Conservation (phyloP, 2,797 vertebrate genomes). For the Artibeus jamaicensis region DNA sequence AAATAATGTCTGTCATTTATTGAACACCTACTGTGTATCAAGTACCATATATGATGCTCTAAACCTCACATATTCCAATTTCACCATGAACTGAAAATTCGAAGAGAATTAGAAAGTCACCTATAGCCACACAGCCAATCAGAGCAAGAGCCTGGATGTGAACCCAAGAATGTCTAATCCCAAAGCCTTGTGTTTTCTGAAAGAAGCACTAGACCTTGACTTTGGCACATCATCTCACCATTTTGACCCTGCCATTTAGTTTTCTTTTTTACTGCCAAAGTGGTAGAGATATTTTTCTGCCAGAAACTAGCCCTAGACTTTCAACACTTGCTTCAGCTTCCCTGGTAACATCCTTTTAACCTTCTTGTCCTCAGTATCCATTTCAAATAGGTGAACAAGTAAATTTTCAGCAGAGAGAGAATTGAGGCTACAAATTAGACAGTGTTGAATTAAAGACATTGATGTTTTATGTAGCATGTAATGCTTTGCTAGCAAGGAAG, state of each 20-base stretch:
- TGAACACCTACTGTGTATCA: neutral
- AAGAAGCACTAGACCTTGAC: neutral
- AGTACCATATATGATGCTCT: neutral
- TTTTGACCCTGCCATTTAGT: neutral
- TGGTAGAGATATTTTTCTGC: neutral
- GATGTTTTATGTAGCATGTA: neutral
- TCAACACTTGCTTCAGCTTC: neutral
- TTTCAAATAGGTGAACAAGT: neutral
- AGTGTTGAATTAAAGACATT: neutral
- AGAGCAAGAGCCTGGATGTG: neutral
- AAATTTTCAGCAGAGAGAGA: neutral
- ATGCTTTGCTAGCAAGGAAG: neutral
- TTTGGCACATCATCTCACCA: neutral
- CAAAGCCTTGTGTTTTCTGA: neutral
- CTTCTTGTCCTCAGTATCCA: neutral
- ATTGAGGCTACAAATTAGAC: neutral
- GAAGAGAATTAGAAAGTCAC: neutral
- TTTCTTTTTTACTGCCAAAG: neutral
- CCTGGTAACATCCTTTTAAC: neutral
- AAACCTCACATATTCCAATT: neutral
- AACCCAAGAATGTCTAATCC: neutral
- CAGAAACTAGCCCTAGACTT: neutral
- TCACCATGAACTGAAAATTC: neutral
- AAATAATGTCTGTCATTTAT: neutral
- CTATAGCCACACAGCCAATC: neutral